Percentiles rank a stretch among this genome's conserved stretches.
These are phyloP conservation scores for Morelia viridis DNA, from an alignment of 2,797 vertebrate species.

Conservation along the genomic window DNA sequence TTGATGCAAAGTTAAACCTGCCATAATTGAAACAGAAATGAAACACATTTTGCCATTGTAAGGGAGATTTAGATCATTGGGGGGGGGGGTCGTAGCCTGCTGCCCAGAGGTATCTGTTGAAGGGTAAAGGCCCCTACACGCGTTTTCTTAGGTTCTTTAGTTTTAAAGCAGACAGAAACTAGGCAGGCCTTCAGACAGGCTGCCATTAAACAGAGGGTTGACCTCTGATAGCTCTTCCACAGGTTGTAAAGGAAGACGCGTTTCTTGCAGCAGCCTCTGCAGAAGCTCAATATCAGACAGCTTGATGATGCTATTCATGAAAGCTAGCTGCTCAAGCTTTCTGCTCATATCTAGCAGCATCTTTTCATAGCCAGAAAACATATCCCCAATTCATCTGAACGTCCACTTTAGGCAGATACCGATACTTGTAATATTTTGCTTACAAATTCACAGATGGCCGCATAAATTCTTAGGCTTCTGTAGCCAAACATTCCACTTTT, in stretches of 20 bases:
- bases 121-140: neutral
- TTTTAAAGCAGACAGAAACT: neutral
- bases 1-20: neutral
- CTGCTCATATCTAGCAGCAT: neutral
- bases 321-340: neutral
- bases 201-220: neutral
- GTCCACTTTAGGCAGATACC: neutral
- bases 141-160: neutral
- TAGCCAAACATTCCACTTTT: accelerated
- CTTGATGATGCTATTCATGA: neutral
- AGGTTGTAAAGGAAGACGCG: neutral
- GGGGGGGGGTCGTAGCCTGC: neutral
- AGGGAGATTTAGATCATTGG: neutral
- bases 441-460: neutral
- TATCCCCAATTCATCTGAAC: neutral
- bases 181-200: neutral
- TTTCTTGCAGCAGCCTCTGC: neutral
- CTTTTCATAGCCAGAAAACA: neutral
- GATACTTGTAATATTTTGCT: neutral
- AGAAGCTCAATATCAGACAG: neutral
- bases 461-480: neutral
- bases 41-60: neutral
- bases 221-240: neutral
- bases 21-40: neutral
- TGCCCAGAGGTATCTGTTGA: neutral